Percentiles rank a stretch among this genome's conserved stretches.
phyloP scores from a whole-genome alignment of 2,113 vertebrate genomes.

The Pipa parva region DNA sequence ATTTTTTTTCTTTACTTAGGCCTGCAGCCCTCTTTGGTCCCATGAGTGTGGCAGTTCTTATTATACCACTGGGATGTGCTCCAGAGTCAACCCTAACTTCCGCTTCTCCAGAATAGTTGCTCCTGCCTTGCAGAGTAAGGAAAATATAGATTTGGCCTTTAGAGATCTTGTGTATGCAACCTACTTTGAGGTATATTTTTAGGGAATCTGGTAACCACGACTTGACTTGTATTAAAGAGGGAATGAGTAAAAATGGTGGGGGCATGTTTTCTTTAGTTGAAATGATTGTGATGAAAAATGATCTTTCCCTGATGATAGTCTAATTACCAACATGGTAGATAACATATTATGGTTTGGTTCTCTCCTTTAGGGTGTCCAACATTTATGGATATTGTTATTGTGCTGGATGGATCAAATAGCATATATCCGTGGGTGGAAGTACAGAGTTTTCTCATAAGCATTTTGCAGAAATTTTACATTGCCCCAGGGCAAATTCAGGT shows the following conservation, averaged over 20 bases:
- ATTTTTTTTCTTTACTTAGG: slow-evolving; percentile 57
- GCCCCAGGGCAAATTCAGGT: slow-evolving; percentile 96
- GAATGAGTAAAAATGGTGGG: too few relatives aligned
- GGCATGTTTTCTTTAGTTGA: too few relatives aligned
- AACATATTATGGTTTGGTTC: not conserved
- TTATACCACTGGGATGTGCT: slow-evolving; percentile 94
- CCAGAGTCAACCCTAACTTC: slow-evolving; percentile 81
- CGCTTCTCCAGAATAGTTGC: slow-evolving; percentile 79
- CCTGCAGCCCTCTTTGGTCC: slow-evolving; percentile 93
- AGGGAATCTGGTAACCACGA: too few relatives aligned
- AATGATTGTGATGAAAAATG: too few relatives aligned
- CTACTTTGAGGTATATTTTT: too few relatives aligned
- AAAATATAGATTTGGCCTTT: too few relatives aligned
- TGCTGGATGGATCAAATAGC: slow-evolving; percentile 95
- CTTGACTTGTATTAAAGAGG: not conserved
- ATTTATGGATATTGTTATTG: slow-evolving; percentile 95
- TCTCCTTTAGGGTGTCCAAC: slow-evolving; percentile 83
- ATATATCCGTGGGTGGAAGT: slow-evolving; percentile 97
- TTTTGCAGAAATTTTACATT: slow-evolving; percentile 91
- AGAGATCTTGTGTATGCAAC: too few relatives aligned
- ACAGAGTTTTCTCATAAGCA: slow-evolving; percentile 92
- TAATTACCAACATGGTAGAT: too few relatives aligned
- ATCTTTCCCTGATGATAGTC: too few relatives aligned
- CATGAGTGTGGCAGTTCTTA: slow-evolving; percentile 94
- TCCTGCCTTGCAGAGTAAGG: slow-evolving; percentile 85